Base-by-base conservation (phyloP, 2,888 invertebrate species). In the Saturnia japonica region DNA sequence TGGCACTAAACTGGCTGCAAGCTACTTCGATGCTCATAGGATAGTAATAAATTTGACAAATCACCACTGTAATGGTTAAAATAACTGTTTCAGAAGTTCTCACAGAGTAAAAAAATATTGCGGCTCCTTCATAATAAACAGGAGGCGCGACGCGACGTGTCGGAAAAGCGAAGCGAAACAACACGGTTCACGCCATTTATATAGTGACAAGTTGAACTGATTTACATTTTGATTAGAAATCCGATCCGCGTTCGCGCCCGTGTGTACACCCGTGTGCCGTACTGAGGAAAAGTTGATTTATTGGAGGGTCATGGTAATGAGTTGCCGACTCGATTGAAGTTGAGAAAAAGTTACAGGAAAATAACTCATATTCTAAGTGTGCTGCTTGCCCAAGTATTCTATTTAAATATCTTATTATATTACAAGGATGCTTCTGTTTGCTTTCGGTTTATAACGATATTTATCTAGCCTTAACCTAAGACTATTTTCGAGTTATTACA, bases 171-270 rank as follows among this genome's bases (percentile, higher is more conserved):
- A 28, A 66, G 40, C 47, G 64, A 51, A 45, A 25, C 45, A 14
- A 40, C 47, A n/a, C 67, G 28, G 66, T 62, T 28, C 66, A 47
- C 67, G 25, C 34, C 34, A 60, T 34, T 60, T 70, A 47, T 54
- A 51, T 64, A 72, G 69, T 67, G 73, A 73, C 72, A 74, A 85
- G 83, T 82, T 78, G 78, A 76, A 79, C 78, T 75, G 81, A 91
- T 91, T 91, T 88, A 85, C 91, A 91, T 91, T 90, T 91, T 91
- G 88, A 91, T 91, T 91, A 88, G 86, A 88, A 87, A 85, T 40
- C 43, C 54, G 51, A 34, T 76, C 85, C 82, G 83, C 77, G 83
- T 80, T 82, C 81, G 79, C 81, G 80, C 76, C 79, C 43, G 79
- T 83, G 79, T 81, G 28, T 60, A 28, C n/a, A n/a, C 25, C 16